These are phyloP conservation scores for Rhagoletis pomonella DNA, from an alignment of 1,140 invertebrate genomes.

Conservation along the genomic window DNA sequence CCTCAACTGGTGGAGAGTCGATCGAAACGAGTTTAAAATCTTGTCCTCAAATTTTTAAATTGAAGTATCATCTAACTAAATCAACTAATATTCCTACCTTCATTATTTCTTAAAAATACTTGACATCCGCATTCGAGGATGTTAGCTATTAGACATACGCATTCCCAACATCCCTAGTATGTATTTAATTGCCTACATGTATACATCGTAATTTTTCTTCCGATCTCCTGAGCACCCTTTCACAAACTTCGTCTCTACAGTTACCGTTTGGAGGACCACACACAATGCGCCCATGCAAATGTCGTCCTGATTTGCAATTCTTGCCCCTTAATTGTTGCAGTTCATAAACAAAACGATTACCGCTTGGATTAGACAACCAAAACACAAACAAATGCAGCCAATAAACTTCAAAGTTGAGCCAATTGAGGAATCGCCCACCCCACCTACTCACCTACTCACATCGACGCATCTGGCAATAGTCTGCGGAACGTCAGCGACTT, in stretches of 20 bases:
- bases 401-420: not conserved
- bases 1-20: too few species aligned
- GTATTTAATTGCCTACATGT: too few species aligned
- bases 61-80: too few species aligned
- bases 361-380: conserved; percentile 1
- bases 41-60: too few species aligned
- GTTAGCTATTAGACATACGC: too few species aligned
- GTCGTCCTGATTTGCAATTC: conserved; percentile 28
- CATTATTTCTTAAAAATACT: too few species aligned
- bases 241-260: not conserved
- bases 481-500: not conserved
- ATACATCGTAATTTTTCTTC: too few species aligned
- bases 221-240: too few species aligned
- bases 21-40: too few species aligned
- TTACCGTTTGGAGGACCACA: not conserved
- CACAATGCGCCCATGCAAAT: not conserved
- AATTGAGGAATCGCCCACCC: not conserved
- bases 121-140: too few species aligned
- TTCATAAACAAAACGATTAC: conserved; percentile 35
- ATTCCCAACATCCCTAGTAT: too few species aligned
- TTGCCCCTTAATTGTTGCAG: not conserved
- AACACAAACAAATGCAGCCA: not conserved
- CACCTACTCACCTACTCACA: not conserved
- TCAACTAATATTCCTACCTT: too few species aligned
- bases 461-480: conserved; percentile 22